phyloP scores from a whole-genome alignment of 2,113 vertebrate genomes.

The Nesogale talazaci region DNA sequence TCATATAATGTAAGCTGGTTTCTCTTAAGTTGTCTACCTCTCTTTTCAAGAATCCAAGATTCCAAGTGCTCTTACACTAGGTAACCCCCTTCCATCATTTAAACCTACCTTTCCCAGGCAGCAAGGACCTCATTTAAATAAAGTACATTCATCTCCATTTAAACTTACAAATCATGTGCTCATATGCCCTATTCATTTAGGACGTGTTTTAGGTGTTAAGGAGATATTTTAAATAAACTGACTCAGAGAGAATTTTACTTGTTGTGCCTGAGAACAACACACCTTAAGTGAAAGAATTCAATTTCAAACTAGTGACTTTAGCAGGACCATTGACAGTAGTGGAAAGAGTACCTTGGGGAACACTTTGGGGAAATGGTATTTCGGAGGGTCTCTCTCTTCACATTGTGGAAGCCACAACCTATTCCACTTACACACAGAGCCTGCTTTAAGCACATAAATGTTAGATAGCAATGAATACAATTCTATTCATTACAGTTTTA shows the following conservation, averaged over 20 bases:
- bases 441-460: no score
- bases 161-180: not conserved
- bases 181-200: not conserved
- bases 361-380: constrained; percentile 17
- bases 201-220: constrained; percentile 4
- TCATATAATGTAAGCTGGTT: not conserved
- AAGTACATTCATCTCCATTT: constrained; percentile 24
- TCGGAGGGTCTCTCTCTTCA: not conserved
- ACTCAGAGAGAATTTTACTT: not conserved
- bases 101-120: not conserved
- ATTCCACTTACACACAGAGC: no score
- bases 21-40: not conserved
- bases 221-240: not conserved
- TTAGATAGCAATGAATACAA: no score
- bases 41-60: not conserved
- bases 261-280: not conserved
- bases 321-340: constrained; percentile 38
- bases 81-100: not conserved
- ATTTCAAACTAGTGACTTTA: not conserved
- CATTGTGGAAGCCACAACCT: no score
- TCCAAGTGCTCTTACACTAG: not conserved
- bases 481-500: no score
- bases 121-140: constrained; percentile 33
- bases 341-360: not conserved
- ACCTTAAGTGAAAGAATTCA: not conserved